These are phyloP conservation scores for Sepiola atlantica DNA, from an alignment of 2,888 invertebrate species.

Conservation along the genomic window DNA sequence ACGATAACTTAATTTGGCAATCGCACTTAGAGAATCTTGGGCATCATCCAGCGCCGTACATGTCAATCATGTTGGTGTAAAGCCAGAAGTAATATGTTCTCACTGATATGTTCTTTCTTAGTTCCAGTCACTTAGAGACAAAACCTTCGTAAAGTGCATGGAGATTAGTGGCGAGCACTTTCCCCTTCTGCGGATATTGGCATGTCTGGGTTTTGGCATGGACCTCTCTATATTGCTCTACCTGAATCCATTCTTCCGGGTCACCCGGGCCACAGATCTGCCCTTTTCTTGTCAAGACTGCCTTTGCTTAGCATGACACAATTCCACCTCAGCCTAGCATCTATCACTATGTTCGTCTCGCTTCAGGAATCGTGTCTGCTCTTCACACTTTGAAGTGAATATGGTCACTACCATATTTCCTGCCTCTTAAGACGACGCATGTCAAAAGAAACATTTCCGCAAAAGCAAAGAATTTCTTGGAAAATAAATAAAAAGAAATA, in stretches of 20 bases:
- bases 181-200: not conserved
- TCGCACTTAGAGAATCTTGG: not conserved
- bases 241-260: not conserved
- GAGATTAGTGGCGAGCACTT: not conserved
- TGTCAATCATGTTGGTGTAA: not conserved
- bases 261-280: not conserved
- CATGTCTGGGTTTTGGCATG: not conserved
- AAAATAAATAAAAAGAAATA: no score
- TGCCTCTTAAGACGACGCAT: no score
- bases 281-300: not conserved
- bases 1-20: slow-evolving; percentile 10
- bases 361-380: not conserved
- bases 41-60: not conserved
- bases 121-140: not conserved
- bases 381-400: not conserved
- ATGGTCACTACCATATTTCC: not conserved
- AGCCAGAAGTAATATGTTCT: not conserved
- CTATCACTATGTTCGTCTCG: not conserved
- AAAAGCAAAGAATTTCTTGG: no score
- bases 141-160: not conserved
- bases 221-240: not conserved
- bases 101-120: not conserved
- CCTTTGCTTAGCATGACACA: not conserved
- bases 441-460: no score
- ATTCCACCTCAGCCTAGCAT: not conserved